A percentile compares a stretch with the other conserved stretches of the same genome.
Evolutionary conservation across 2,113 vertebrate genomes (phyloP).

Genomic region (Struthio camelus): DNA sequence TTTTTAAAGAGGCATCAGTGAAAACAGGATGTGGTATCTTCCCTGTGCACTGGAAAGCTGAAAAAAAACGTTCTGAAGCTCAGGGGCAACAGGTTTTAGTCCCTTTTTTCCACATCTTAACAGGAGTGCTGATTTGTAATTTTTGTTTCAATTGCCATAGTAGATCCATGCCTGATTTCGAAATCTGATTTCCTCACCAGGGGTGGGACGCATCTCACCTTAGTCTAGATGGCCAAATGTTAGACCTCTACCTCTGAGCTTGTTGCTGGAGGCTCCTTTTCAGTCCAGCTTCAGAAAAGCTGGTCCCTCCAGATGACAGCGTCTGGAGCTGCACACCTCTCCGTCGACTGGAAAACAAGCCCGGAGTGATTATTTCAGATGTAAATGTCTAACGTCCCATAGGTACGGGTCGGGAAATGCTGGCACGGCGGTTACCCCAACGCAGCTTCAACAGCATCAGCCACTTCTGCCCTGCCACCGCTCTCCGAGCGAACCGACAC

Average conservation of each 20-base stretch:
- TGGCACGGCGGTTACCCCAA: background rate
- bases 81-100: background rate
- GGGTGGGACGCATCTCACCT: background rate
- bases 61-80: background rate
- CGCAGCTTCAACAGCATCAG: background rate
- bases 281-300: background rate
- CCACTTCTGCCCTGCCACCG: background rate
- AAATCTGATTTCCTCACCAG: rapidly evolving
- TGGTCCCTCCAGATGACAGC: background rate
- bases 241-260: rapidly evolving
- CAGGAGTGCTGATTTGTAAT: background rate
- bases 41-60: background rate
- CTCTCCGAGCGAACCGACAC: no score
- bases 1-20: background rate
- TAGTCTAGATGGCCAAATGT: background rate
- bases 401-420: rapidly evolving
- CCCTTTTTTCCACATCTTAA: background rate
- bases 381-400: background rate
- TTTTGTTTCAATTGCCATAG: background rate
- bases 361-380: background rate
- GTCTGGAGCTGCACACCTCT: background rate
- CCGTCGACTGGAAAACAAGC: background rate
- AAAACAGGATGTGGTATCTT: background rate
- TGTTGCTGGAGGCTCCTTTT: rapidly evolving
- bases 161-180: background rate